phyloP scores from a whole-genome alignment of 2,113 vertebrate species.

The Lasiurus cinereus region DNA sequence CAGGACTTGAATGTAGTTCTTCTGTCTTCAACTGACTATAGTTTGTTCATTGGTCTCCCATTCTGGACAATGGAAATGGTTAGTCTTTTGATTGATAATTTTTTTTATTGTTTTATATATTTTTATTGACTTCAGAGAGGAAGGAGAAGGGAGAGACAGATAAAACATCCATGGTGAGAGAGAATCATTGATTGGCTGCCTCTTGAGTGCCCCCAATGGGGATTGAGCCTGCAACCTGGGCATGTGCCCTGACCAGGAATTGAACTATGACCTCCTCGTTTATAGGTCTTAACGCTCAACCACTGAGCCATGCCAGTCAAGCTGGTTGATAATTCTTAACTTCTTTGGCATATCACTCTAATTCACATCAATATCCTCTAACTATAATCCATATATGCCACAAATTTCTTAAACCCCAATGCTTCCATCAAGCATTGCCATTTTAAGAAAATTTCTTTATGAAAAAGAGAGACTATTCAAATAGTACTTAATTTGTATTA shows the following conservation, averaged over 20 bases:
- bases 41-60: background rate
- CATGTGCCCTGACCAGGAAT: no score
- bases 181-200: no score
- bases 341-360: background rate
- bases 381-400: background rate
- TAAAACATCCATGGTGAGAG: no score
- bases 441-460: conserved; percentile 56
- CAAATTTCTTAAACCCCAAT: conserved; percentile 36
- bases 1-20: conserved; percentile 30
- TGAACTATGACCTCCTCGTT: no score
- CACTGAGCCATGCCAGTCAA: no score
- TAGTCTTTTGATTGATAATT: background rate
- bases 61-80: background rate
- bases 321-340: background rate
- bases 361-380: conserved; percentile 46
- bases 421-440: background rate
- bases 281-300: no score
- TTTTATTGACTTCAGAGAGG: no score
- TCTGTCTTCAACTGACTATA: background rate
- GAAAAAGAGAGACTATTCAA: conserved; percentile 49
- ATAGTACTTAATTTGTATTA: conserved; percentile 55
- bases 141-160: no score
- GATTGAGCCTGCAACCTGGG: no score
- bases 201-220: no score
- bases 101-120: no score